A percentile compares a stretch with the other conserved stretches of the same genome.
These are phyloP conservation scores for Drosophila parvula DNA, from an alignment of 1,140 invertebrate genomes.

Conservation along the genomic window DNA sequence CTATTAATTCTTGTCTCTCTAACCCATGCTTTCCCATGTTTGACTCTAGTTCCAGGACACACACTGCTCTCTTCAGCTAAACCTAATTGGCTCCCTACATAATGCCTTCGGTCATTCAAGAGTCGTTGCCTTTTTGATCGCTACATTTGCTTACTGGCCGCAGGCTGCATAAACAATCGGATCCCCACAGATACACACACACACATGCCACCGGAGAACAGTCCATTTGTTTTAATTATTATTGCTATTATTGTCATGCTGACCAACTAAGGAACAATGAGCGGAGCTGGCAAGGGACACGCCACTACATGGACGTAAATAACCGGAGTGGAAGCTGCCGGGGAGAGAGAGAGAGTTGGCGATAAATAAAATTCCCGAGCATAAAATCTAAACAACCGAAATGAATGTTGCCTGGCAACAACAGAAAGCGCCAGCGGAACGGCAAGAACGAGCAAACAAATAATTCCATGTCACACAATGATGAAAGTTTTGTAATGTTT, in stretches of 20 bases:
- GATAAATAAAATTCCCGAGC: conserved; percentile 72
- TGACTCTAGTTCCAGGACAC: neutral
- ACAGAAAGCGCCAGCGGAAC: conserved; percentile 28
- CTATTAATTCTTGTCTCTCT: neutral
- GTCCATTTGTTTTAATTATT: conserved; percentile 70
- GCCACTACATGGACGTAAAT: conserved; percentile 31
- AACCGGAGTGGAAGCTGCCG: conserved; percentile 34
- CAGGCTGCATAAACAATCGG: conserved; percentile 28
- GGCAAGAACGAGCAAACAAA: conserved; percentile 59
- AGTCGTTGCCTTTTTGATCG: conserved; percentile 1
- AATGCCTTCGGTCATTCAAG: conserved; percentile 9
- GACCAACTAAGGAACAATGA: conserved; percentile 42
- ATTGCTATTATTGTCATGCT: conserved; percentile 60
- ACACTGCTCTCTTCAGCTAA: neutral
- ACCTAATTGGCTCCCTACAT: neutral
- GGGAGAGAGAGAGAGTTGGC: conserved; percentile 49
- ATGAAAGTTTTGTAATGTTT: conserved; percentile 79
- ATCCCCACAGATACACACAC: conserved; percentile 14
- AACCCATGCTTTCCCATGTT: neutral
- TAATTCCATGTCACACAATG: conserved; percentile 81
- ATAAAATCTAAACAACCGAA: conserved; percentile 80
- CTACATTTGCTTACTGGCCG: conserved; percentile 11
- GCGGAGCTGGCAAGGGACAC: conserved; percentile 9
- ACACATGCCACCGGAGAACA: conserved; percentile 39
- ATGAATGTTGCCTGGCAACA: conserved; percentile 68